Base-by-base conservation (phyloP, 2,888 invertebrate genomes). In the Pollenia angustigena region DNA sequence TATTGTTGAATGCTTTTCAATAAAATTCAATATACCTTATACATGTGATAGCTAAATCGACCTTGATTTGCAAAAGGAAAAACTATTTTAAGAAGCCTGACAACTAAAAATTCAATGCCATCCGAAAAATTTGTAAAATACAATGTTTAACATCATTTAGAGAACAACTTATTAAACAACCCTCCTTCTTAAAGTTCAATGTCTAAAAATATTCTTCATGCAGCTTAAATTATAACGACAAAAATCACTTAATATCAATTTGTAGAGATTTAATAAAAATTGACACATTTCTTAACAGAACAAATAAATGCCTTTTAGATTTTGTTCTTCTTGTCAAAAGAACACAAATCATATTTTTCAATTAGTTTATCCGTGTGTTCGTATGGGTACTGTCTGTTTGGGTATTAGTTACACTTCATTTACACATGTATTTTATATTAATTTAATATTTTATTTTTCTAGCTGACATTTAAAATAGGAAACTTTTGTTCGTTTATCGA, bases 191-290 rank as follows among this genome's bases (percentile, higher is more conserved):
- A 16, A 50, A 18, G 14, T 42, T 50, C 18, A 68, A 4, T 6
- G 14, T 46, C 9, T 40, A 64, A 16, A 64, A 64, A 32, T 32
- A 32, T 6, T 6, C 32, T 32, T 32, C 32, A 32, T 32, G 32
- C 32, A 32, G 32, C 32, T 32, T 32, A 32, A 32, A 32, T 32
- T 32, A 32, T n/a, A 16, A 62, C 1, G 60, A 48, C 12, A 44
- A 72, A 72, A 56, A 32, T 56, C 74, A 74, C 66, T 81, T 72
- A 81, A 81, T 81, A 74, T 68, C 72, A 74, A 56, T 81, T 81
- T 68, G 81, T 68, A 68, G 74, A 58, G 81, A 81, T 81, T 81
- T 81, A 72, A 81, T 81, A 56, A 58, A 68, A 81, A 66, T 81
- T 81, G 81, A 81, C 81, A 81, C 32, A 32, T 32, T 32, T 32